phyloP scores from a whole-genome alignment of 1,140 invertebrate species.

The Zaprionus lachaisei region DNA sequence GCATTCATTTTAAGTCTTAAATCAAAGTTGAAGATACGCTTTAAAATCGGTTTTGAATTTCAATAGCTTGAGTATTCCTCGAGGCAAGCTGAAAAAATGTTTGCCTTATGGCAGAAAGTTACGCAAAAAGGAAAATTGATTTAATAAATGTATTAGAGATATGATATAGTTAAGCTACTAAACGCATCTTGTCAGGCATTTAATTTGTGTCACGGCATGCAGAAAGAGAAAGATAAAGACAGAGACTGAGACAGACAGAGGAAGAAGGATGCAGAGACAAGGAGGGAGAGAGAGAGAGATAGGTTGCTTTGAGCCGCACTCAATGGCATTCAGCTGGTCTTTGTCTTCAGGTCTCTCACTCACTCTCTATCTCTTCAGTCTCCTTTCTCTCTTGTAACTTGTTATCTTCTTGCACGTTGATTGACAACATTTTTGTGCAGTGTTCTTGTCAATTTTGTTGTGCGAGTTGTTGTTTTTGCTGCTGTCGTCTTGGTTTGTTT shows the following conservation, averaged over 20 bases:
- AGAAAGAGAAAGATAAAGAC: neutral
- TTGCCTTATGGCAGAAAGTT: neutral
- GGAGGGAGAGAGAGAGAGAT: neutral
- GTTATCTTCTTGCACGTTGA: conserved; percentile 68
- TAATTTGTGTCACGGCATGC: conserved; percentile 5
- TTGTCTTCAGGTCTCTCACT: conserved; percentile 28
- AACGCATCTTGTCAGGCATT: conserved; percentile 4
- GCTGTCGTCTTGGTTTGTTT: conserved; percentile 49
- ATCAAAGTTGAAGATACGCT: neutral
- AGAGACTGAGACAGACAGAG: neutral
- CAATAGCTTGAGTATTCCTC: neutral
- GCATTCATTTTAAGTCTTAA: neutral
- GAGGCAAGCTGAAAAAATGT: neutral
- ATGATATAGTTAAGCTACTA: conserved; percentile 3
- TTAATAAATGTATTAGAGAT: neutral
- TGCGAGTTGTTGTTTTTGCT: conserved; percentile 17
- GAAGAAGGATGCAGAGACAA: neutral
- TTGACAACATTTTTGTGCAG: conserved; percentile 79
- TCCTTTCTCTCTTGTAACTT: conserved; percentile 44
- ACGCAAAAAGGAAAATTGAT: conserved; percentile 1
- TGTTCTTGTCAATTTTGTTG: conserved; percentile 32
- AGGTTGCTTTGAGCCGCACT: conserved; percentile 2
- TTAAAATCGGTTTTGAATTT: neutral
- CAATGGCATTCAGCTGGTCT: conserved; percentile 19
- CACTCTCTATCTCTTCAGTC: conserved; percentile 36